Evolutionary conservation across 2,888 invertebrate species (phyloP).

Genomic region (Drosophila melanosoma): DNA sequence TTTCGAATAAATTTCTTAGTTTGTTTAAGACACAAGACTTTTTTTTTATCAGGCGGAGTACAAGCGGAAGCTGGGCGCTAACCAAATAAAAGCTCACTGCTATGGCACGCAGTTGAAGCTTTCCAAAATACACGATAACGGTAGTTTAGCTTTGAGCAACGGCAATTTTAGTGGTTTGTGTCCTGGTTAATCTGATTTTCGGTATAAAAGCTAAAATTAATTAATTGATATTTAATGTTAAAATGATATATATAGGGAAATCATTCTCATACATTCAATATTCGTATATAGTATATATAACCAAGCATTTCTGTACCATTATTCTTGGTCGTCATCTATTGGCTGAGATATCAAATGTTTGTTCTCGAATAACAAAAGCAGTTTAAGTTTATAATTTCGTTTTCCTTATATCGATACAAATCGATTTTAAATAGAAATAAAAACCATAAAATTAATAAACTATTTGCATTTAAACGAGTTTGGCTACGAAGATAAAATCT

Average conservation of each 20-base stretch:
- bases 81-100: conserved; percentile 38
- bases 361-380: neutral
- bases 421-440: neutral
- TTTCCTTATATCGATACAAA: neutral
- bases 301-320: neutral
- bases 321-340: neutral
- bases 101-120: conserved; percentile 12
- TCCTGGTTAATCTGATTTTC: conserved; percentile 20
- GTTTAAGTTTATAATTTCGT: neutral
- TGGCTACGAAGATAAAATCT: neutral
- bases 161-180: conserved; percentile 25
- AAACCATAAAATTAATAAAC: neutral
- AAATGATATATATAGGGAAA: neutral
- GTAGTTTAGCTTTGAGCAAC: conserved; percentile 35
- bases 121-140: neutral
- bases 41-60: neutral
- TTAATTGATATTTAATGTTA: neutral
- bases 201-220: neutral
- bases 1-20: conserved; percentile 4
- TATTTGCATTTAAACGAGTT: neutral
- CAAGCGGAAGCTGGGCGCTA: conserved; percentile 30
- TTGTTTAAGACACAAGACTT: conserved; percentile 27
- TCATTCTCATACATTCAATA: neutral
- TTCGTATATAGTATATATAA: neutral
- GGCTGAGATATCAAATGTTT: neutral